Base-by-base conservation (phyloP, 2,113 vertebrate genomes). In the Apodemus sylvaticus region DNA sequence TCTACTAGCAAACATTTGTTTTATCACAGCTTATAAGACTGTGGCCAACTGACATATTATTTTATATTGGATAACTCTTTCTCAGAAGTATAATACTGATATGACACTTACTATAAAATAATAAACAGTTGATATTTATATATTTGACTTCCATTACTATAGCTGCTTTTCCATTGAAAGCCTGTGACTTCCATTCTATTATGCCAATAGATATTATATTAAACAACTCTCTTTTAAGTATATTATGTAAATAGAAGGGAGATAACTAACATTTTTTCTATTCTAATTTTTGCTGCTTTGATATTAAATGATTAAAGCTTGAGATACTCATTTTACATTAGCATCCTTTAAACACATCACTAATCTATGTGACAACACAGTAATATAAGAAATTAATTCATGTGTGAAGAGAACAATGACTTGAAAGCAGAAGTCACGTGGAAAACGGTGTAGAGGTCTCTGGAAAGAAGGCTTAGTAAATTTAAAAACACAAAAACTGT, bases 41-140 rank as follows among this genome's bases (percentile, higher is more conserved):
- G 2, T 78, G 48, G 4, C 26, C 74, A 60, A 31, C 1, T 74
- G 91, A 71, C 1, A 36, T 24, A 39, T 1, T 88, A 53, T 64
- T 76, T 76, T 71, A 20, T 55, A 42, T 68, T 39, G 74, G 5
- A 94, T 26, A 16, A 29, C 85, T 0, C 1, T 76, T 94, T 24
- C 39, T 91, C 62, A 78, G 51, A 93, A 31, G 51, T 45, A 22
- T 81, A 31, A 48, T 39, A 76, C 7, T 3, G 36, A 53, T 12
- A 12, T 66, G 68, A 88, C 22, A 94, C 93, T 95, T 96, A 71
- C 51, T 68, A 70, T 64, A 39, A 58, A 87, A 76, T 96, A 85
- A 87, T 94, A 93, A 60, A 81, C 68, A 91, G 58, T 39, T 85
- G 39, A 68, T 77, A 58, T 91, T 97, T 82, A 73, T 81, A 68